These are phyloP conservation scores for Philaenus spumarius DNA, from an alignment of 1,140 invertebrate species.

Conservation along the genomic window DNA sequence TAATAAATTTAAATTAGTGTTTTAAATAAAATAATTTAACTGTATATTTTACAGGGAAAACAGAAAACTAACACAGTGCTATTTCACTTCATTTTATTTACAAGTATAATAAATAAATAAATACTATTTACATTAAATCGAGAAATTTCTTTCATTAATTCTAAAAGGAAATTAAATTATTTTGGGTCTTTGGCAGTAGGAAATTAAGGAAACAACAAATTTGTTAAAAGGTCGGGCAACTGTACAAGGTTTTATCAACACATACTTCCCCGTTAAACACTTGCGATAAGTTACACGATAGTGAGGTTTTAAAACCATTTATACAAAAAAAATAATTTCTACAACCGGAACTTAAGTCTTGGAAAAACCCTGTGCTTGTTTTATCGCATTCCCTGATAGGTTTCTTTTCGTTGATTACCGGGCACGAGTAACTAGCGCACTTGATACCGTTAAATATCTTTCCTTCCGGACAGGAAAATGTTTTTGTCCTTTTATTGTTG, in stretches of 20 bases:
- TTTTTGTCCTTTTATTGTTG: constrained; percentile 34
- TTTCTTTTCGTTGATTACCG: not conserved
- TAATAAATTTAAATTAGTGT: too few species aligned
- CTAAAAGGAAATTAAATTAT: not conserved
- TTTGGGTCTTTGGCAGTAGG: not conserved
- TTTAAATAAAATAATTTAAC: too few species aligned
- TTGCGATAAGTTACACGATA: constrained; percentile 38
- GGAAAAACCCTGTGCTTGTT: constrained; percentile 44
- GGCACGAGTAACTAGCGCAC: constrained; percentile 10
- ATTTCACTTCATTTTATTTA: not conserved
- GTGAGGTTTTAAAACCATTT: constrained; percentile 38
- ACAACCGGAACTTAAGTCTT: constrained; percentile 45
- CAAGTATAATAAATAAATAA: not conserved
- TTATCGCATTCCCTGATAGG: not conserved
- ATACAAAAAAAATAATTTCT: constrained; percentile 49
- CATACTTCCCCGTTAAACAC: constrained; percentile 49
- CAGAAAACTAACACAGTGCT: too few species aligned
- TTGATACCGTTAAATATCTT: constrained; percentile 35
- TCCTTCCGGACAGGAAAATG: constrained; percentile 33
- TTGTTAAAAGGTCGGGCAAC: constrained; percentile 40
- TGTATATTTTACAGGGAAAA: too few species aligned
- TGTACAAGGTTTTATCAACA: constrained; percentile 40
- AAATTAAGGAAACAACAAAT: not conserved
- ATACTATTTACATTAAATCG: not conserved
- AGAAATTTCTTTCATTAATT: not conserved